These are phyloP conservation scores for Caenorhabditis sp. DNA, from an alignment of 2,888 invertebrate species.

Conservation along the genomic window DNA sequence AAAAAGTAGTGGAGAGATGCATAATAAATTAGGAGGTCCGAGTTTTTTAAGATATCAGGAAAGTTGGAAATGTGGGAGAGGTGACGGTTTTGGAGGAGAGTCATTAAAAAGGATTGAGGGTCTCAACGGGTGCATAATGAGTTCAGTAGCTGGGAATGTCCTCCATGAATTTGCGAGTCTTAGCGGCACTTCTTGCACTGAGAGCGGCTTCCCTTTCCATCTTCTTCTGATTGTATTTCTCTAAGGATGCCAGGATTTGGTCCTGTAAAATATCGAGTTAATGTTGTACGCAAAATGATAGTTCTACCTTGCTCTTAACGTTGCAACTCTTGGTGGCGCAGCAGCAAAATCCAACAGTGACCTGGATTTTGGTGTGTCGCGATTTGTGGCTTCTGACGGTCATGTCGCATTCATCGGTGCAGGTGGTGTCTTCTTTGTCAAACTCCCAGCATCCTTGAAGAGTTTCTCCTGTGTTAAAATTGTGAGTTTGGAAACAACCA, in stretches of 20 bases:
- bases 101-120: too few relatives aligned
- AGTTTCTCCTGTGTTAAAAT: not conserved
- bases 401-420: constrained; percentile 3
- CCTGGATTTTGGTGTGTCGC: not conserved
- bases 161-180: not conserved
- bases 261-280: not conserved
- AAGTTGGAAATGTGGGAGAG: too few relatives aligned
- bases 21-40: too few relatives aligned
- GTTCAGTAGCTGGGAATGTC: too few relatives aligned
- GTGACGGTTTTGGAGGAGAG: too few relatives aligned
- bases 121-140: too few relatives aligned
- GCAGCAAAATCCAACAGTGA: constrained; percentile 15
- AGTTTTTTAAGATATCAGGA: too few relatives aligned
- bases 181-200: too few relatives aligned
- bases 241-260: not conserved
- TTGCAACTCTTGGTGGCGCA: not conserved
- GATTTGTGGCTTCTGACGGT: not conserved
- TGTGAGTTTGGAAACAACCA: constrained; percentile 16
- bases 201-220: too few relatives aligned
- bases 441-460: constrained; percentile 35
- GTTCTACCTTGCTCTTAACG: not conserved
- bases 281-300: not conserved
- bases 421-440: not conserved
- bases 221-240: not conserved
- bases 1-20: too few relatives aligned